A percentile compares a stretch with the other conserved stretches of the same genome.
Evolutionary conservation across 2,797 vertebrate genomes (phyloP).

Genomic region (Lemur catta): DNA sequence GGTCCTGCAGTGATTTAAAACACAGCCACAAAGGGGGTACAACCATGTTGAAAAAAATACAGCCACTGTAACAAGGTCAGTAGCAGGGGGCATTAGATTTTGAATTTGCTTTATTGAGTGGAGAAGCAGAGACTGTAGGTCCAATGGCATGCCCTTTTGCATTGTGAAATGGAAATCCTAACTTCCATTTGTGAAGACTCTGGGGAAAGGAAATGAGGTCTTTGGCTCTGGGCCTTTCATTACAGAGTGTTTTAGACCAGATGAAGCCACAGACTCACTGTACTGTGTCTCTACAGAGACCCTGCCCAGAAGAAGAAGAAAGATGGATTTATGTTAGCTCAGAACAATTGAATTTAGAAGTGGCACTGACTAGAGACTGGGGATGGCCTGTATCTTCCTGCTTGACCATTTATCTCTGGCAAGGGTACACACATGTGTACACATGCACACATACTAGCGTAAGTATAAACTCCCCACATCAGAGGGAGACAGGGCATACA

Average conservation of each 20-base stretch:
- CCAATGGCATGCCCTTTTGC: background rate
- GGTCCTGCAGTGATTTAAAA: background rate
- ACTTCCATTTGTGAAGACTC: conserved; percentile 43
- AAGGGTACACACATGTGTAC: background rate
- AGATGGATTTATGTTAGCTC: background rate
- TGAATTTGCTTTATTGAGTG: conserved; percentile 51
- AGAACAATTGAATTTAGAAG: background rate
- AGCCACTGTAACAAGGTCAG: background rate
- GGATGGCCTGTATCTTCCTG: background rate
- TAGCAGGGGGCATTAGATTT: conserved; percentile 38
- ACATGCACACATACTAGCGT: background rate
- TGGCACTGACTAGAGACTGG: background rate
- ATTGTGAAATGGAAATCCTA: conserved; percentile 57
- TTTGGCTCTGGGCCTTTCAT: conserved; percentile 54
- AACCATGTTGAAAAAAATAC: background rate
- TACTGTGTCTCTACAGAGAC: background rate
- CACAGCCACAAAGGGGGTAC: background rate
- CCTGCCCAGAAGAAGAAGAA: background rate
- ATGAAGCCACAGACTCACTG: conserved; percentile 29
- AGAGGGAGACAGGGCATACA: background rate
- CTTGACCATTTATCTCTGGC: background rate
- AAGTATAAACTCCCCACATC: background rate
- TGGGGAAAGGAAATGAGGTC: conserved; percentile 55
- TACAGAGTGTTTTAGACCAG: conserved; percentile 35
- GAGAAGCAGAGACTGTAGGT: background rate